Evolutionary conservation across 2,113 vertebrate genomes (phyloP).

Genomic region (Sakesphorus luctuosus): DNA sequence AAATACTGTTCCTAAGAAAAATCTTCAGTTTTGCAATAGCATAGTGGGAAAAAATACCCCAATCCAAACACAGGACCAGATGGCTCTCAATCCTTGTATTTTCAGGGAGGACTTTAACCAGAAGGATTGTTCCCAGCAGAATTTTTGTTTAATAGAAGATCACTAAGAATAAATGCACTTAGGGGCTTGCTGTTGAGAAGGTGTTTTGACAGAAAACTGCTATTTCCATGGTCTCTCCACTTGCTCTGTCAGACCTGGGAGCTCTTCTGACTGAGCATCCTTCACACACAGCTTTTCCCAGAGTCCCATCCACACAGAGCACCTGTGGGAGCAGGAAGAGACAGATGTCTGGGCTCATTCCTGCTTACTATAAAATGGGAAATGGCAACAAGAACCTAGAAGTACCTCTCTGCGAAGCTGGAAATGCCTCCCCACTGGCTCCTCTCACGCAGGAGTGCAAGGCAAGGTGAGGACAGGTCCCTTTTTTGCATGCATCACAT

Average conservation of each 20-base stretch:
- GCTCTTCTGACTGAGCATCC: background rate
- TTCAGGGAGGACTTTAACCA: slow-evolving; percentile 37
- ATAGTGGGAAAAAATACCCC: slow-evolving; percentile 1
- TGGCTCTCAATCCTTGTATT: background rate
- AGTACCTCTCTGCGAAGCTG: background rate
- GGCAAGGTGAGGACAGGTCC: background rate
- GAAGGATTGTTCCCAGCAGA: slow-evolving; percentile 10
- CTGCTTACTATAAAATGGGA: background rate
- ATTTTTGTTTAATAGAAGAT: slow-evolving; percentile 44
- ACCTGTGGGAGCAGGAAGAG: background rate
- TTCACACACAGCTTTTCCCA: background rate
- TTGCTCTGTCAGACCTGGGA: background rate
- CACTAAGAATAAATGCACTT: slow-evolving; percentile 21
- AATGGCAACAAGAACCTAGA: background rate
- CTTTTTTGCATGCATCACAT: background rate
- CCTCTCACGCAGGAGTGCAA: rapidly evolving
- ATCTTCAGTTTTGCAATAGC: background rate
- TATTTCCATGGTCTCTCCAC: background rate
- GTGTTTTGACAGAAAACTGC: slow-evolving; percentile 20
- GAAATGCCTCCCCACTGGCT: background rate
- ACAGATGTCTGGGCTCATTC: background rate
- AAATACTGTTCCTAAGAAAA: background rate
- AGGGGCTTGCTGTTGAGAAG: slow-evolving; percentile 9
- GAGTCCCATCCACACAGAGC: background rate
- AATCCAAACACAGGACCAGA: background rate